phyloP scores from a whole-genome alignment of 2,113 vertebrate genomes.

The Chionodraco myersi region DNA sequence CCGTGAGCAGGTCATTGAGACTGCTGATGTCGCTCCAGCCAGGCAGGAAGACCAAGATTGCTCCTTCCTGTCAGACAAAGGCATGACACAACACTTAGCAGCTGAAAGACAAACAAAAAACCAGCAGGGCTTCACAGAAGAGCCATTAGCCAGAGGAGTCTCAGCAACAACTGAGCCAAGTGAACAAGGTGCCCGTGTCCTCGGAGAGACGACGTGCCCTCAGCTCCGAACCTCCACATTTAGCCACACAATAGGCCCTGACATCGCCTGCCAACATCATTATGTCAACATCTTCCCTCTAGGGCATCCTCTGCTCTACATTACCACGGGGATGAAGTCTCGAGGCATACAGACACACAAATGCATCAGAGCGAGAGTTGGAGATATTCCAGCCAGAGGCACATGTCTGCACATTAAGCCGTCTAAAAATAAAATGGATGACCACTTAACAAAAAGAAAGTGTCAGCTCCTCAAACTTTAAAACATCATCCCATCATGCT shows the following conservation, averaged over 20 bases:
- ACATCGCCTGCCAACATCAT: slow-evolving; percentile 29
- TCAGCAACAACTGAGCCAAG: slow-evolving; percentile 4
- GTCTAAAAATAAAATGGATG: neutral
- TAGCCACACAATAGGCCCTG: slow-evolving; percentile 18
- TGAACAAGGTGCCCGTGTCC: slow-evolving; percentile 11
- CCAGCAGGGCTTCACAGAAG: neutral
- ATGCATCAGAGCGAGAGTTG: slow-evolving; percentile 4
- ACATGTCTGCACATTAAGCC: neutral
- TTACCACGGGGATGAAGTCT: slow-evolving; percentile 14
- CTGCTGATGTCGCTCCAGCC: slow-evolving; percentile 98
- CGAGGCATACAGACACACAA: slow-evolving; percentile 9
- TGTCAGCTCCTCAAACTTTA: neutral
- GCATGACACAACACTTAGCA: slow-evolving; percentile 19
- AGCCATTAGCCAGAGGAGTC: slow-evolving; percentile 12
- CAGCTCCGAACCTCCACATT: slow-evolving; percentile 27
- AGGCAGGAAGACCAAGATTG: slow-evolving; percentile 96
- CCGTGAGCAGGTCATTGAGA: slow-evolving; percentile 92
- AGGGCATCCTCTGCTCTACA: slow-evolving; percentile 18
- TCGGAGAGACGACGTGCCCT: slow-evolving; percentile 21
- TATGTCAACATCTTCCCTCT: slow-evolving; percentile 6
- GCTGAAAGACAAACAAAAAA: slow-evolving; percentile 14
- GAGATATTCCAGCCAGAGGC: slow-evolving; percentile 8
- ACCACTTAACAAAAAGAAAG: neutral
- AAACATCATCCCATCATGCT: neutral
- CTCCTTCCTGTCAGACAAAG: slow-evolving; percentile 88